Conservation (phyloP, 2,797 vertebrate genomes). For the Mormyrus hasselquistii region DNA sequence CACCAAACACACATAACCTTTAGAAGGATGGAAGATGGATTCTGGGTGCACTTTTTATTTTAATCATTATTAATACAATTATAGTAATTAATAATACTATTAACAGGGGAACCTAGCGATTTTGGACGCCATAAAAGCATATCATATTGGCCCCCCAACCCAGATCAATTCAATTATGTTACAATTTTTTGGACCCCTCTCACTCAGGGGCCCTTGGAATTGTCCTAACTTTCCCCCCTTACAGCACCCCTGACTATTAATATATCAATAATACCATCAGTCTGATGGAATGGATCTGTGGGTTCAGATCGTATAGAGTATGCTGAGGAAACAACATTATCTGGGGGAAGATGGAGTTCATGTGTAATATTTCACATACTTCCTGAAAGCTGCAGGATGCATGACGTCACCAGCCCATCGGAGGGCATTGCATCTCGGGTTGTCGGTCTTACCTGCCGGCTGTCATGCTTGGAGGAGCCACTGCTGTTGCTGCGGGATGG, state of each 20-base stretch:
- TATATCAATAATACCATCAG: background rate
- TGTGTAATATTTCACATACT: background rate
- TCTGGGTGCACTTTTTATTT: background rate
- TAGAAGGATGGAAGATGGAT: background rate
- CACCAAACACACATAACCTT: background rate
- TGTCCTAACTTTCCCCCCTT: background rate
- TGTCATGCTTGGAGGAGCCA: slow-evolving; percentile 89
- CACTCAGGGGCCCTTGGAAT: background rate
- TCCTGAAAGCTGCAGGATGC: background rate
- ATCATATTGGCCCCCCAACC: background rate
- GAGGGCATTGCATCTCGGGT: background rate
- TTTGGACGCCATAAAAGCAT: background rate
- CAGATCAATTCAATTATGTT: background rate
- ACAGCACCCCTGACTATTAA: background rate
- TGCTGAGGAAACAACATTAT: background rate
- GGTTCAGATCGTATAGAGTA: background rate
- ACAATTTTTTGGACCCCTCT: background rate
- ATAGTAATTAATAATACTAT: background rate
- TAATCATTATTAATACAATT: background rate
- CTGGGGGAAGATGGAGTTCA: background rate
- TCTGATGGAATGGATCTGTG: background rate
- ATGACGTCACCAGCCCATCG: background rate
- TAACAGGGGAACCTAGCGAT: background rate
- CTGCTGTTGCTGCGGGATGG: slow-evolving; percentile 91
- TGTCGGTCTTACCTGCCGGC: slow-evolving; percentile 75